phyloP scores from a whole-genome alignment of 2,113 vertebrate species.

The Cyprinodon tularosa region DNA sequence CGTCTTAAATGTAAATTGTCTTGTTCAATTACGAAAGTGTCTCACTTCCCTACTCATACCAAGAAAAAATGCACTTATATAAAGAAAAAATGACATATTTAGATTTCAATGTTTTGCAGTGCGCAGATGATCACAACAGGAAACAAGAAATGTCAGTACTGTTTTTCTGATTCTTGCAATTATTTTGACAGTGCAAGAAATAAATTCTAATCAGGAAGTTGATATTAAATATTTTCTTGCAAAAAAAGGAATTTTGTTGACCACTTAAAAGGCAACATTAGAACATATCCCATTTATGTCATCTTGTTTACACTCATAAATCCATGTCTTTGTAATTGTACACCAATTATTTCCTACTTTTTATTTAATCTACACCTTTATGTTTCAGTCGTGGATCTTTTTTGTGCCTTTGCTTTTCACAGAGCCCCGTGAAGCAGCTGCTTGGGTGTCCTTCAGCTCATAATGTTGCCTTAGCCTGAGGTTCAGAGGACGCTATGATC shows the following conservation, averaged over 20 bases:
- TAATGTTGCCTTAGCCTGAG: no score
- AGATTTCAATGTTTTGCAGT: no score
- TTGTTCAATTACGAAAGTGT: no score
- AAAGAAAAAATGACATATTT: no score
- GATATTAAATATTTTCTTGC: background rate
- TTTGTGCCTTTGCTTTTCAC: no score
- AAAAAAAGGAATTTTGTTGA: background rate
- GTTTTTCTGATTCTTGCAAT: background rate
- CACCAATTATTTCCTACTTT: background rate
- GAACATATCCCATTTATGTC: no score
- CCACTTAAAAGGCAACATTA: background rate
- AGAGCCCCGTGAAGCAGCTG: no score
- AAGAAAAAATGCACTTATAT: no score
- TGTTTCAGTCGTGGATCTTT: background rate
- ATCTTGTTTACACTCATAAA: background rate
- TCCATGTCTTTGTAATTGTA: background rate
- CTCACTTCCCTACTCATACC: no score
- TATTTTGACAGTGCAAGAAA: background rate
- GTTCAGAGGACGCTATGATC: no score
- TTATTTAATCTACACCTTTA: background rate
- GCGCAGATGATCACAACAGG: slow-evolving; percentile 5
- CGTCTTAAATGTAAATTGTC: no score
- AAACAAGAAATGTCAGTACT: background rate
- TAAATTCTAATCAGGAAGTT: background rate
- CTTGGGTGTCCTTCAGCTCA: no score